Base-by-base conservation (phyloP, 2,888 invertebrate genomes). In the Hypercompe scribonia region DNA sequence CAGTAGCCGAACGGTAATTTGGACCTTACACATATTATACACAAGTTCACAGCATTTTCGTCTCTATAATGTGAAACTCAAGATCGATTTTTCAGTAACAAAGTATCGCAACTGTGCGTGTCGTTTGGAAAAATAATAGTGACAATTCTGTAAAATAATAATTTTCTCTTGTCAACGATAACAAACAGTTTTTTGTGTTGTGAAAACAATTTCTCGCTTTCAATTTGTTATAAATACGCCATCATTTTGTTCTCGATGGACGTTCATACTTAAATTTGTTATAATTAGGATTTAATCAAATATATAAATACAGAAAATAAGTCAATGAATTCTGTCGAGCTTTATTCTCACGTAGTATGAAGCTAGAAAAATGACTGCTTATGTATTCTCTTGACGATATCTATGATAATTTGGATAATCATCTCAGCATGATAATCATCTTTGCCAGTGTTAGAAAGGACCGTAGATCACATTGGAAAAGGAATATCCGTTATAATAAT, bases 121-220 rank as follows among this genome's bases (percentile, higher is more conserved):
- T 76, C 66, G 78, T 77, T 70, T 61, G 54, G 50, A 54, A 24
- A 46, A 78, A 78, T 78, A 82, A 80, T 78, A 77, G 76, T 74
- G 71, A 76, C 77, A 76, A 82, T 78, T 80, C 46, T 21, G 73
- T 77, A 64, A 77, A 80, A 76, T 65, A 72, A 84, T 75, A 73
- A 81, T 77, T 68, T 75, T 24, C 68, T 67, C 63, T 74, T 72
- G 76, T 71, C 73, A 68, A 63, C 68, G 66, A 50, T 66, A 63
- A 71, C 66, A 66, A 73, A 73, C 74, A 46, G 72, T 58, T 64
- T 76, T 31, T 75, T 81, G 46, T 70, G 65, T 73, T 64, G 58
- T 46, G 28, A 70, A 78, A 77, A 73, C 65, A 67, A 74, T 77
- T 65, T 63, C 33, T n/a, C 13, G 68, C 31, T 69, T 73, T 33